Evolutionary conservation across 1,140 invertebrate species (phyloP), one percentile per base, ranked within the genome.

Genomic region (Ectropis grisescens): DNA sequence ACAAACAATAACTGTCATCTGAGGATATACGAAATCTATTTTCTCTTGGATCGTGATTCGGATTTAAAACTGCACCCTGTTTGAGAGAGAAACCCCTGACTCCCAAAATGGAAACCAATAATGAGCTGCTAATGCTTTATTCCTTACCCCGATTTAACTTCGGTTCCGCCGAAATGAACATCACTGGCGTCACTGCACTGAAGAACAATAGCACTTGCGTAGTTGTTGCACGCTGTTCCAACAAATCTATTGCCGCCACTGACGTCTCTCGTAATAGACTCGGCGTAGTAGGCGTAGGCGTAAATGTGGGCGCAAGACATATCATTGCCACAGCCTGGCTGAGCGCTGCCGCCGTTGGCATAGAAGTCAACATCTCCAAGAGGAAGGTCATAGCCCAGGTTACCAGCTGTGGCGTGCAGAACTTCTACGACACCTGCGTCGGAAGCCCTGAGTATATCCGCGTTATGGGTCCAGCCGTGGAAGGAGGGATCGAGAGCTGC

Each of bases 281-380:
- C 75, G 15, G 65, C 61, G 23, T 74, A 81, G 45, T 55, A 78
- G 0, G 45, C 49, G 29, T 65, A 74, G 2, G 58, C 16, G 32
- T 50, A 64, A 1, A 32, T 48, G 24, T 74, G 66, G 1, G 69
- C 65, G 37, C 72, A 82, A 1, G 35, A 15, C 0, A 32, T 7
- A 8, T 68, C 53, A 0, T 8, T 19, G 5, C 47, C 58, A 33
- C 75, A 80, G 11, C 57, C 57, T 2, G 19, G 28, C 28, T 74
- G 68, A n/a, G 2, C 12, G 22, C 44, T 37, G 2, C 87, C 89
- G 16, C 88, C 89, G 47, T 91, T 91, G 6, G 88, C 81, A 58
- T 86, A 91, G 56, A 90, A 92, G 56, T 93, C 89, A n/a, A 85
- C 72, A 49, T 88, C 72, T n/a, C 89, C 89, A 23, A 89, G 47